Evolutionary conservation across 1,140 invertebrate species (phyloP).

Genomic region (Euwallacea fornicatus): DNA sequence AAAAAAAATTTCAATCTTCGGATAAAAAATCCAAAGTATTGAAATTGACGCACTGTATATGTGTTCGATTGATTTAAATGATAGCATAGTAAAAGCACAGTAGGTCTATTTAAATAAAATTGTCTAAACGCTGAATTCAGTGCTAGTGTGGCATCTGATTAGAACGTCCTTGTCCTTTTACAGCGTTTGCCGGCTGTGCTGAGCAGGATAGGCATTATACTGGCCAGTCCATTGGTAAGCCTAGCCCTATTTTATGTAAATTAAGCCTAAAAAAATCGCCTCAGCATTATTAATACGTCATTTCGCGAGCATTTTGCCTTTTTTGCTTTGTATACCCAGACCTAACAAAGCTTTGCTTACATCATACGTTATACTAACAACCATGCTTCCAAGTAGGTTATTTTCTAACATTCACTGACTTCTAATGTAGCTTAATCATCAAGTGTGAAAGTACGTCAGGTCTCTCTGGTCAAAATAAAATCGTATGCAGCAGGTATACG

Average conservation of each 20-base stretch:
- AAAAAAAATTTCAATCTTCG: no score
- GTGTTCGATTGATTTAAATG: no score
- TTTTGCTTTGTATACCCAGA: conserved; percentile 19
- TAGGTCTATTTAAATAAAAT: no score
- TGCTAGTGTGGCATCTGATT: conserved; percentile 43
- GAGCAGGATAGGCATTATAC: conserved; percentile 90
- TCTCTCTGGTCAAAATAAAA: no score
- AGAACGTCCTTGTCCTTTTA: conserved; percentile 62
- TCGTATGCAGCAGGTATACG: no score
- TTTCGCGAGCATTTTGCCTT: conserved; percentile 35
- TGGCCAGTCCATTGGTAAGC: conserved; percentile 92
- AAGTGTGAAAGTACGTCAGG: no score
- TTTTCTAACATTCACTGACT: background rate
- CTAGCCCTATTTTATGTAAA: conserved; percentile 32
- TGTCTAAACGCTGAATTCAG: conserved; percentile 5
- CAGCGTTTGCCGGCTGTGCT: conserved; percentile 89
- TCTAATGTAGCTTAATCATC: no score
- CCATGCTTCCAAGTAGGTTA: conserved; percentile 15
- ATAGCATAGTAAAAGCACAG: no score
- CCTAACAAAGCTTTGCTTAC: conserved; percentile 23
- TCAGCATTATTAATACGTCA: conserved; percentile 7
- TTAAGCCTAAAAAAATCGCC: conserved; percentile 9
- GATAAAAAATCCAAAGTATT: no score
- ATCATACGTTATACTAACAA: conserved; percentile 14
- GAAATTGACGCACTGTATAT: no score